These are phyloP conservation scores for Drosophila limbata DNA, from an alignment of 2,888 invertebrate genomes.

Conservation along the genomic window DNA sequence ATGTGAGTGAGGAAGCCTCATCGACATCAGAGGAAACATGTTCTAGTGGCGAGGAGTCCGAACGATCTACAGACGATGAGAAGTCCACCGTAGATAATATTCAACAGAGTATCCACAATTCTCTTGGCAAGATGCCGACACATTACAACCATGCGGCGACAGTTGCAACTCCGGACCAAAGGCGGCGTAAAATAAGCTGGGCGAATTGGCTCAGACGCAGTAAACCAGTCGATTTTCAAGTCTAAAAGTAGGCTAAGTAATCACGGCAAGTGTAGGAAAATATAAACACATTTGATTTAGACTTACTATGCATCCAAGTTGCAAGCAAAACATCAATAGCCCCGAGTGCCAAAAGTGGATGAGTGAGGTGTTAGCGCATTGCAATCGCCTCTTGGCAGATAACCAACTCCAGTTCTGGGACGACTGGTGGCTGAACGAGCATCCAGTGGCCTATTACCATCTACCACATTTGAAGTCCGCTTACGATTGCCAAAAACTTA, in stretches of 20 bases:
- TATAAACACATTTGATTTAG: neutral
- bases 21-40: constrained; percentile 1
- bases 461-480: constrained; percentile 43
- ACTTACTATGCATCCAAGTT: constrained; percentile 57
- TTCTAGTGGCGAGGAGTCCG: neutral
- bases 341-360: constrained; percentile 64
- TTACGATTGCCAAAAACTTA: constrained; percentile 57
- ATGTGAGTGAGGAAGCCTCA: neutral
- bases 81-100: constrained; percentile 1
- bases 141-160: constrained; percentile 6
- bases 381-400: constrained; percentile 47
- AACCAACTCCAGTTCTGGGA: constrained; percentile 53
- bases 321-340: constrained; percentile 40
- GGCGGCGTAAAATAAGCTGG: constrained; percentile 50
- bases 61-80: neutral
- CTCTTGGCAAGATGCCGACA: constrained; percentile 34
- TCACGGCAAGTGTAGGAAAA: neutral
- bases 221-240: constrained; percentile 23
- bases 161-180: neutral
- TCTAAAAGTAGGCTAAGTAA: constrained; percentile 41
- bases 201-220: constrained; percentile 41
- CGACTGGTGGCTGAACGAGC: constrained; percentile 58
- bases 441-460: constrained; percentile 19
- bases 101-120: neutral
- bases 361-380: constrained; percentile 42